Conservation (phyloP, 2,113 vertebrate genomes). For the Chaetops frenatus region DNA sequence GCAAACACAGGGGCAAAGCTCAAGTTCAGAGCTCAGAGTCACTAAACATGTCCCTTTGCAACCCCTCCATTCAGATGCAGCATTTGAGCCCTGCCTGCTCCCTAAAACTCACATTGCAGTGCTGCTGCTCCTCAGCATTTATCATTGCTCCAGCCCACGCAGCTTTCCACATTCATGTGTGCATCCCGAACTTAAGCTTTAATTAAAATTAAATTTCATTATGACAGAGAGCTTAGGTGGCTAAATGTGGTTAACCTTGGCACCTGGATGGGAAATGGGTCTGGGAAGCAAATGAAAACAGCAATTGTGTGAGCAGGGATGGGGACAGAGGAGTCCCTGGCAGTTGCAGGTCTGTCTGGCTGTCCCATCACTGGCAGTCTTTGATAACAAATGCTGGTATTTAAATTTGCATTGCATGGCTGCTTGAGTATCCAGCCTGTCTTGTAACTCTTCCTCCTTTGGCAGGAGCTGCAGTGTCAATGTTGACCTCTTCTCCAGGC, state of each 20-base stretch:
- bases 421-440: neutral
- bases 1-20: neutral
- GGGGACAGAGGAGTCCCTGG: neutral
- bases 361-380: neutral
- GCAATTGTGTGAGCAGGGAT: neutral
- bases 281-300: neutral
- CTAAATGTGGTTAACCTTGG: neutral
- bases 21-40: neutral
- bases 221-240: neutral
- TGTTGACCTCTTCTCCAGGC: neutral
- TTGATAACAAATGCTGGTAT: neutral
- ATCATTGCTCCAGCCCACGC: neutral
- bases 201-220: neutral
- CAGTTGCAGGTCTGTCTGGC: neutral
- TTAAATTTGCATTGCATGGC: neutral
- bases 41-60: neutral
- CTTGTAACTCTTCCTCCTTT: neutral
- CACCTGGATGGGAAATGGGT: neutral
- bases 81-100: neutral
- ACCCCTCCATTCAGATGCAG: rapidly evolving
- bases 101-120: neutral
- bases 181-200: neutral
- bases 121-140: neutral
- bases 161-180: neutral
- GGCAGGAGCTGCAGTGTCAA: neutral